Conservation (phyloP, 2,888 invertebrate genomes). For the Nephrotoma appendiculata region DNA sequence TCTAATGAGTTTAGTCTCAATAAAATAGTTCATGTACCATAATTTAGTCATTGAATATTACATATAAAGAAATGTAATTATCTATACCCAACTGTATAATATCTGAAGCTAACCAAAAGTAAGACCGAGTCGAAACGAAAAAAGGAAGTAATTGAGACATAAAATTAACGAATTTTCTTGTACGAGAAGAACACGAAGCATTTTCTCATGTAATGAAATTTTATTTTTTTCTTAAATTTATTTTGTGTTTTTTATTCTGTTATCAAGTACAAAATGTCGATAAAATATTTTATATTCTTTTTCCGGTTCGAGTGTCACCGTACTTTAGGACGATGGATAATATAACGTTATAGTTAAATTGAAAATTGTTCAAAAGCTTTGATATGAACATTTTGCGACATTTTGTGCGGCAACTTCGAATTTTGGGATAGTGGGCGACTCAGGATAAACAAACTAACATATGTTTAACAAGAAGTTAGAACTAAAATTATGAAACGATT, state of each 20-base stretch:
- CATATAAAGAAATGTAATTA: neutral
- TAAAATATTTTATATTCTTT: neutral
- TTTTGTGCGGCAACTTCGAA: no score
- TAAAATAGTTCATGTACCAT: neutral
- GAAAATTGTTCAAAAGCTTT: no score
- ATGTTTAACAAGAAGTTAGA: no score
- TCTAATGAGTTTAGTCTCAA: neutral
- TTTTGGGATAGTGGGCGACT: no score
- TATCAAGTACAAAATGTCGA: neutral
- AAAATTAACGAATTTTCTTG: neutral
- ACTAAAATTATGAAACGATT: no score
- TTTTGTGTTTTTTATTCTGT: neutral
- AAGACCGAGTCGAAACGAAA: neutral
- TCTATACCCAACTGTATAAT: neutral
- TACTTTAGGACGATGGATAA: neutral
- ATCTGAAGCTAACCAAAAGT: neutral
- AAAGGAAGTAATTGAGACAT: constrained; percentile 2
- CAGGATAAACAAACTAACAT: no score
- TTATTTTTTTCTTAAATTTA: neutral
- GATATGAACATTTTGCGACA: no score
- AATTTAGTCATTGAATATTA: neutral
- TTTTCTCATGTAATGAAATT: neutral
- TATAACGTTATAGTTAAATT: no score
- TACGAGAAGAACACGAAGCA: neutral
- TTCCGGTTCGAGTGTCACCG: neutral